These are phyloP conservation scores for Tinea semifulvella DNA, from an alignment of 2,888 invertebrate genomes.

Conservation along the genomic window DNA sequence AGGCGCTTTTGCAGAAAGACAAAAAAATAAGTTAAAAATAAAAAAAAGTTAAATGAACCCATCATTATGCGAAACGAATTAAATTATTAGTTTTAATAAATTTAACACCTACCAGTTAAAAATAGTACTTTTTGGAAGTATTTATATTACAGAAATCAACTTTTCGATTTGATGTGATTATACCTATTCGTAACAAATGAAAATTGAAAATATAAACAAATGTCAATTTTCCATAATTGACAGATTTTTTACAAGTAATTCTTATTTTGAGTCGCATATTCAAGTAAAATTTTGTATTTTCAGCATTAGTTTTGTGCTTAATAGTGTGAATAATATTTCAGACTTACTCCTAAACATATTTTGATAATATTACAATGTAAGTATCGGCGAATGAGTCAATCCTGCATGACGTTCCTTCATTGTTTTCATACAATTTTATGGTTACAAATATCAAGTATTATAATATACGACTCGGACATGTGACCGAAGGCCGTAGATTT, in stretches of 20 bases:
- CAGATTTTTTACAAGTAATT: conserved; percentile 4
- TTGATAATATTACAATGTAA: background rate
- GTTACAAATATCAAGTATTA: background rate
- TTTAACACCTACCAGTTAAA: background rate
- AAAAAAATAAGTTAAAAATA: too few species aligned
- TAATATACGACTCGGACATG: conserved; percentile 28
- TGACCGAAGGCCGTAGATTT: conserved; percentile 37
- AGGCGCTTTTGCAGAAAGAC: too few species aligned
- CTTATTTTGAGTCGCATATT: conserved; percentile 9
- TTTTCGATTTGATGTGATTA: background rate
- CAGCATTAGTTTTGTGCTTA: background rate
- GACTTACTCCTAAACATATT: background rate
- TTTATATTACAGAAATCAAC: background rate
- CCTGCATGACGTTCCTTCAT: background rate
- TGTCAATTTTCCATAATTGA: conserved; percentile 4
- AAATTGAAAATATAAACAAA: background rate
- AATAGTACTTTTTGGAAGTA: background rate
- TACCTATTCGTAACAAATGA: background rate
- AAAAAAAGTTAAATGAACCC: too few species aligned
- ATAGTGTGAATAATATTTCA: background rate
- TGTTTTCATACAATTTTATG: background rate
- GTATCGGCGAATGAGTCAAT: background rate
- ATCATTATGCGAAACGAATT: too few species aligned
- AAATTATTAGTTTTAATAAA: too few species aligned
- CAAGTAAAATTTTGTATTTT: background rate